A percentile compares a stretch with the other conserved stretches of the same genome.
These are phyloP conservation scores for Leptopilina myrica DNA, from an alignment of 2,888 invertebrate genomes.

Conservation along the genomic window DNA sequence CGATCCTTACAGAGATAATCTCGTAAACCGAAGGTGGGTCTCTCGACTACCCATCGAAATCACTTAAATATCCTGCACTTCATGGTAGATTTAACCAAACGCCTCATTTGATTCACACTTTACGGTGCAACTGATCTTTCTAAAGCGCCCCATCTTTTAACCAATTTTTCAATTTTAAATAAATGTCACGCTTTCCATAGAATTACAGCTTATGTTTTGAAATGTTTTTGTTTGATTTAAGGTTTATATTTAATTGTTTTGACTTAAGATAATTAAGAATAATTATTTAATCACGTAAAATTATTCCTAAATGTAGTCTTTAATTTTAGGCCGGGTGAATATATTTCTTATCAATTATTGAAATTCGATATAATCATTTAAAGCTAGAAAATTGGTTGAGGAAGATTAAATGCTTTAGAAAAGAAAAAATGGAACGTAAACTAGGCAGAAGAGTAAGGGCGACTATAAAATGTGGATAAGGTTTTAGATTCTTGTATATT, in stretches of 20 bases:
- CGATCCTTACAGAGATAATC: constrained; percentile 98
- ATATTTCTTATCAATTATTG: background rate
- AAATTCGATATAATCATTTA: background rate
- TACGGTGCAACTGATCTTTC: constrained; percentile 2
- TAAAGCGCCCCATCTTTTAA: constrained; percentile 6
- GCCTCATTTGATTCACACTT: constrained; percentile 14
- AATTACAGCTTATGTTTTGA: too few species aligned
- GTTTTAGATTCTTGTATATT: background rate
- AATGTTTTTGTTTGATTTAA: too few species aligned
- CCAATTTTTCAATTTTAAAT: background rate
- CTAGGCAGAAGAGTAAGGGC: constrained; percentile 14
- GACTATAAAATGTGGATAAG: background rate
- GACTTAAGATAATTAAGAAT: too few species aligned
- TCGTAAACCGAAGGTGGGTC: constrained; percentile 98
- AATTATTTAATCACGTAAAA: too few species aligned
- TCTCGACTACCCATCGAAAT: constrained; percentile 73
- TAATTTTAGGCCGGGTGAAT: too few species aligned
- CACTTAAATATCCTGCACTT: constrained; percentile 55
- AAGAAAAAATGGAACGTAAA: background rate
- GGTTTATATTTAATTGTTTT: too few species aligned
- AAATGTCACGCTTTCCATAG: background rate
- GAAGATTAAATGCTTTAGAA: constrained; percentile 2
- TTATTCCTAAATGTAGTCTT: too few species aligned
- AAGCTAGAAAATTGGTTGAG: background rate
- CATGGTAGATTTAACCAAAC: constrained; percentile 10